Percentiles rank a stretch among this genome's conserved stretches.
Evolutionary conservation across 2,113 vertebrate genomes (phyloP).

Genomic region (Leucosticte australis): DNA sequence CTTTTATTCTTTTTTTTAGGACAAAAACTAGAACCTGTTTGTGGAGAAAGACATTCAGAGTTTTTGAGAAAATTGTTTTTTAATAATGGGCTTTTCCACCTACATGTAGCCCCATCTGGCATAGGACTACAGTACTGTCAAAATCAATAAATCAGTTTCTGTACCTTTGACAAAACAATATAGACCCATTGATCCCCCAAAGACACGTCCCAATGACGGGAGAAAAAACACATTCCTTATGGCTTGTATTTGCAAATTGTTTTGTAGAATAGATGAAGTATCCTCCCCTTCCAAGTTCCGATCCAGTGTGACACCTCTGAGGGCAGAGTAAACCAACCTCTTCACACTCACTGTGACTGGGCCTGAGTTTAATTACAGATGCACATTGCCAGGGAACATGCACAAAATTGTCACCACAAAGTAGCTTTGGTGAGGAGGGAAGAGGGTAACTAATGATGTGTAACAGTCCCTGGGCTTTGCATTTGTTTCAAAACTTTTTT

Average conservation of each 20-base stretch:
- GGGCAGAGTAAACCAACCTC: not conserved
- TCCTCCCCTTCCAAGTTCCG: not conserved
- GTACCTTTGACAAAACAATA: not conserved
- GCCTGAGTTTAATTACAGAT: not conserved
- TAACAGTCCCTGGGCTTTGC: not conserved
- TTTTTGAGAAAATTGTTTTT: not conserved
- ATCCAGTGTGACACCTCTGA: not conserved
- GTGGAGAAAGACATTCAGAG: not conserved
- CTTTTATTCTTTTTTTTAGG: not conserved
- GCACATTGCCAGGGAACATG: not conserved
- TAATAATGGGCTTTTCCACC: not conserved
- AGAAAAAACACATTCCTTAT: not conserved
- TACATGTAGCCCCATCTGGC: not conserved
- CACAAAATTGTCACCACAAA: not conserved
- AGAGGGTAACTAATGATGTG: not conserved
- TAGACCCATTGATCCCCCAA: not conserved
- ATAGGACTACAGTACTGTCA: not conserved
- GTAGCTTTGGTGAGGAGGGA: not conserved
- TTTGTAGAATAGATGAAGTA: not conserved
- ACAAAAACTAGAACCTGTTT: not conserved
- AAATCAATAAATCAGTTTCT: not conserved
- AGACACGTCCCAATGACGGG: not conserved
- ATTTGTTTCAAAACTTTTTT: not conserved
- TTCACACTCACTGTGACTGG: not conserved
- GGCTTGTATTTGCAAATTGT: not conserved